Evolutionary conservation across 1,140 invertebrate genomes (phyloP).

Genomic region (Parapsyche elsis): DNA sequence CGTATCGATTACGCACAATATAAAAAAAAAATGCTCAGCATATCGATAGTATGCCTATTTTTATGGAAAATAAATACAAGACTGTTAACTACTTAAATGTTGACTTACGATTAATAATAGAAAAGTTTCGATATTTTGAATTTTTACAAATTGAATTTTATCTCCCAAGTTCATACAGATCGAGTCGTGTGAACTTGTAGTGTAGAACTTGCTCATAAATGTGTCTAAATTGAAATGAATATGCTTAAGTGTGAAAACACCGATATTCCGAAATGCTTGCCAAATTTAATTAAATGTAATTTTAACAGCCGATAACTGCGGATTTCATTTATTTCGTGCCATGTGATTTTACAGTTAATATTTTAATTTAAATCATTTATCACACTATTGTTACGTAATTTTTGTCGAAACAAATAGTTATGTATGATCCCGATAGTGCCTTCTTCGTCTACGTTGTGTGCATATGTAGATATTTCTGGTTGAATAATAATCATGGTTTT

Average conservation of each 20-base stretch:
- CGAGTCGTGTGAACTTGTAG: too few species aligned
- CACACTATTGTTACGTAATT: too few species aligned
- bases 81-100: slow-evolving; percentile 21
- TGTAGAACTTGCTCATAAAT: too few species aligned
- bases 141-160: not conserved
- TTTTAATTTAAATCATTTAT: too few species aligned
- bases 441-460: not conserved
- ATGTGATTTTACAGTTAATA: not conserved
- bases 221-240: too few species aligned
- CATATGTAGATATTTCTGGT: too few species aligned
- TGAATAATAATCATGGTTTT: too few species aligned
- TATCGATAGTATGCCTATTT: not conserved
- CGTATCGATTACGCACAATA: too few species aligned
- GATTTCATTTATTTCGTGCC: not conserved
- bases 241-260: not conserved
- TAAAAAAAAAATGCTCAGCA: too few species aligned
- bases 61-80: not conserved
- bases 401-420: too few species aligned
- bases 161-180: too few species aligned
- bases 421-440: slow-evolving; percentile 1
- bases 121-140: not conserved
- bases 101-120: not conserved
- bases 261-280: not conserved
- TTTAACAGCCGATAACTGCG: too few species aligned
- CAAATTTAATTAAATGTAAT: not conserved